Evolutionary conservation across 2,888 invertebrate species (phyloP), one percentile per base, ranked within the genome.

Genomic region (Drosophila paranaensis): DNA sequence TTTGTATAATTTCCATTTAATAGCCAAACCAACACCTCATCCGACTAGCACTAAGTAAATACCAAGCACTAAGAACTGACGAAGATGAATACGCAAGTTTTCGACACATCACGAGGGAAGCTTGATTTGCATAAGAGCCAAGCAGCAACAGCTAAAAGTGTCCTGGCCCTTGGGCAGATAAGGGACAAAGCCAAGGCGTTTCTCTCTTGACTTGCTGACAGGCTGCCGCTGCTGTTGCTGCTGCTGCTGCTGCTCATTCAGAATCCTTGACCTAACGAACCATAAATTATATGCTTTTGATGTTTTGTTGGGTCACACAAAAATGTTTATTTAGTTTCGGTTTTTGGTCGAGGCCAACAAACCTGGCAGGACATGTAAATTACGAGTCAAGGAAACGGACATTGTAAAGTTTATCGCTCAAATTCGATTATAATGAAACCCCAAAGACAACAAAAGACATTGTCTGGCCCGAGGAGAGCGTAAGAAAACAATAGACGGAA

Each of bases 211-310:
- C 83, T 81, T 87, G 83, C 85, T 78, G 89, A 81, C 88, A 73
- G 72, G 37, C 48, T 54, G 45, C 30, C 4, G 11, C 16, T 11
- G 13, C 6, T 13, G 13, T 30, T 9, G 11, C 16, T 11, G 13
- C 6, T 13, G 13, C 35, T 58, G 37, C 60, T 54, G 42, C 20
- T 14, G 53, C 53, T 43, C 46, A 33, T 53, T 40, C 37, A 48
- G 71, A 79, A 79, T 80, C 68, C 80, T 91, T 91, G 91, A 91
- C 92, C 92, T 91, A 91, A 91, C 91, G 91, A 91, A 91, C 92
- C 92, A 91, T 91, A 92, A 91, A 91, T 91, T 91, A 91, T 89
- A 86, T 79, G 80, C 90, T 82, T 90, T 89, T 89, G 89, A 88
- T 90, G 86, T 88, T 89, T 81, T 72, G 53, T 69, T 39, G 58